phyloP scores from a whole-genome alignment of 2,113 vertebrate species.

The Haemorhous mexicanus region DNA sequence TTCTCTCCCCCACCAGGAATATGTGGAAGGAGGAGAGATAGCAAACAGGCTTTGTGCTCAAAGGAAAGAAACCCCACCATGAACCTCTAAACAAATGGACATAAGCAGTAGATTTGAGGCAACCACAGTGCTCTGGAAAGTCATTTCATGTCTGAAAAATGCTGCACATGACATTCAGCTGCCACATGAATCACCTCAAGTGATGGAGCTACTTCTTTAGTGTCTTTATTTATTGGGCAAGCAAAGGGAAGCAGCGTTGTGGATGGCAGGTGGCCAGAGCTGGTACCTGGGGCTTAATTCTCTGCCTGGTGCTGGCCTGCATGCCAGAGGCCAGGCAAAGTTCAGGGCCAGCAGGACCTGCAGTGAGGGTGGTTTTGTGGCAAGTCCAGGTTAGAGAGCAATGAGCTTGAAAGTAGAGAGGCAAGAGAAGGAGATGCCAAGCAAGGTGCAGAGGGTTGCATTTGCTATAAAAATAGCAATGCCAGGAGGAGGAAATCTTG shows the following conservation, averaged over 20 bases:
- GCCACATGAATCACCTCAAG: rapidly evolving
- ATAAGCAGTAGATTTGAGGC: background rate
- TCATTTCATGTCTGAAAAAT: background rate
- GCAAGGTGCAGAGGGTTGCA: background rate
- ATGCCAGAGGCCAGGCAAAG: background rate
- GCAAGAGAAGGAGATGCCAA: background rate
- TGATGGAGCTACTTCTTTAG: background rate
- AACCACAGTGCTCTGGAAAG: background rate
- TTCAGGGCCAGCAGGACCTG: background rate
- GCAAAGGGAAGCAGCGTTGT: background rate
- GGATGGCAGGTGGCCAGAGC: background rate
- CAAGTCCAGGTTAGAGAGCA: background rate
- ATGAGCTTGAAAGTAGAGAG: background rate
- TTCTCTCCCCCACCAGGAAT: rapidly evolving
- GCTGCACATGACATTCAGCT: rapidly evolving
- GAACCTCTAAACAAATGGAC: background rate
- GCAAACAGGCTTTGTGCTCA: background rate
- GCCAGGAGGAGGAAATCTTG: background rate
- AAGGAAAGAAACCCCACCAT: rapidly evolving
- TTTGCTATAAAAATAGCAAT: background rate
- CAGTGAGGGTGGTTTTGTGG: background rate
- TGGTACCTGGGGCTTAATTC: background rate
- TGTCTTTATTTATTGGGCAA: background rate
- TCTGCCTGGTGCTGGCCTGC: background rate
- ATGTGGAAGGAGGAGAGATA: background rate